These are phyloP conservation scores for Hypomecis atomaria DNA, from an alignment of 2,888 invertebrate genomes.

Conservation along the genomic window DNA sequence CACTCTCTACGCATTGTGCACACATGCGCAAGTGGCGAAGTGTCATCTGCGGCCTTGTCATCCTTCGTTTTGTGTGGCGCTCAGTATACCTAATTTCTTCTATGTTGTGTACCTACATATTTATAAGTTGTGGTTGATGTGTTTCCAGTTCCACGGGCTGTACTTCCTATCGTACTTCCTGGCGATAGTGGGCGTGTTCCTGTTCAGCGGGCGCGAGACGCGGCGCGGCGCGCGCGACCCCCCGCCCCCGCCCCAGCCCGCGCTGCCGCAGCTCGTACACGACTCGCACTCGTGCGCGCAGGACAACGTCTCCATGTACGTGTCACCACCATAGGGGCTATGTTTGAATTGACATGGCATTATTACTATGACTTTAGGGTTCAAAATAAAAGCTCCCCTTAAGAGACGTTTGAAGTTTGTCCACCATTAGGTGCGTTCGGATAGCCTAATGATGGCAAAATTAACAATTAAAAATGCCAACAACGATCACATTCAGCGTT, in stretches of 20 bases:
- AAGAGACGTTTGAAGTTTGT: no score
- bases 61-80: no score
- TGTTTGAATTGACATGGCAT: background rate
- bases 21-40: no score
- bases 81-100: no score
- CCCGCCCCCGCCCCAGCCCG: constrained; percentile 49
- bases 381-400: no score
- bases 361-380: background rate
- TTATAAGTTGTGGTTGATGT: background rate
- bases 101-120: no score
- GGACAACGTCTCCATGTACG: constrained; percentile 68
- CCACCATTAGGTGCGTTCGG: no score
- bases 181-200: constrained; percentile 89
- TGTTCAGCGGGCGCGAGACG: constrained; percentile 85
- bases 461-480: no score
- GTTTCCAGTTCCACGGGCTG: constrained; percentile 89
- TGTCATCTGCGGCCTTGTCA: no score
- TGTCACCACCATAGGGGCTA: constrained; percentile 20
- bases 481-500: no score
- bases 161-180: constrained; percentile 92
- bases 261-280: constrained; percentile 27
- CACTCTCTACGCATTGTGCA: no score
- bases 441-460: no score
- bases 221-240: constrained; percentile 63
- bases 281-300: background rate